Conservation (phyloP, 2,888 invertebrate genomes). For the Epinotia demarniana region DNA sequence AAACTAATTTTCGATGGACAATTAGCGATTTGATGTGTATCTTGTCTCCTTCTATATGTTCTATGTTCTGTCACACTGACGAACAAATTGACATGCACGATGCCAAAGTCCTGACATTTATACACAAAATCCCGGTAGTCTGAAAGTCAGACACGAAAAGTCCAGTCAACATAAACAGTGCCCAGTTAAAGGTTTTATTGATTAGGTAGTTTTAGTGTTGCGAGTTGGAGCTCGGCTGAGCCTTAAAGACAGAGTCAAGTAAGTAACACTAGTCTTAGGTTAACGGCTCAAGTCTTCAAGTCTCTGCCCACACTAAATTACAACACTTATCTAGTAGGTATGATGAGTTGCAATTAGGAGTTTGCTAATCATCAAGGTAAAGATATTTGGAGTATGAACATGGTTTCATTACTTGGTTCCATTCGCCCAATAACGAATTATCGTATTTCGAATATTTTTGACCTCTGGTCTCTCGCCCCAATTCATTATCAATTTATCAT, state of each 20-base stretch:
- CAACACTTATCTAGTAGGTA: no score
- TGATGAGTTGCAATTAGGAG: neutral
- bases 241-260: no score
- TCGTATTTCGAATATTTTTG: neutral
- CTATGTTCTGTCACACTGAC: slow-evolving; percentile 59
- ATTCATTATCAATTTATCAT: neutral
- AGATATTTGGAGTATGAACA: neutral
- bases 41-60: slow-evolving; percentile 51
- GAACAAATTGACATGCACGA: slow-evolving; percentile 60
- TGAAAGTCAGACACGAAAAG: neutral
- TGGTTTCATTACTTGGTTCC: neutral
- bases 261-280: no score
- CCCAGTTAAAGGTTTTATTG: no score
- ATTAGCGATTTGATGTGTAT: slow-evolving; percentile 62
- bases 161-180: neutral
- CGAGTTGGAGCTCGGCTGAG: no score
- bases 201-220: no score
- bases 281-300: no score
- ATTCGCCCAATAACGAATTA: neutral
- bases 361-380: neutral
- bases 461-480: neutral
- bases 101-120: slow-evolving; percentile 37
- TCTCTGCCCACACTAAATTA: no score
- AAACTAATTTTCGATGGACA: slow-evolving; percentile 49
- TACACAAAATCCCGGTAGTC: slow-evolving; percentile 17